Conservation (phyloP, 2,888 invertebrate species). For the Xanthia icteritia region DNA sequence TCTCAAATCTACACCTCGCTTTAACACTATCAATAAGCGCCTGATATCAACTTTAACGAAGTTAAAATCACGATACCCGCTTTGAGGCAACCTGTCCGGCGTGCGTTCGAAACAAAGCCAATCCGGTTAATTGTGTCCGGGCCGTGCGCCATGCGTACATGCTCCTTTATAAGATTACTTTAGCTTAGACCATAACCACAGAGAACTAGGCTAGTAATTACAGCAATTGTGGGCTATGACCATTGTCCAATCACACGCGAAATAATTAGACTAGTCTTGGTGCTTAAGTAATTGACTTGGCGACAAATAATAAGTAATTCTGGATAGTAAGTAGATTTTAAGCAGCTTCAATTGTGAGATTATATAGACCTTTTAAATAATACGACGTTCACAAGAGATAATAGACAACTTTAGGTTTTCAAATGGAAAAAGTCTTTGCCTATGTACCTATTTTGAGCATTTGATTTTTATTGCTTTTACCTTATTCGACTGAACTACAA, state of each 20-base stretch:
- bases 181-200: slow-evolving; percentile 52
- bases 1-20: neutral
- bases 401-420: neutral
- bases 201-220: slow-evolving; percentile 56
- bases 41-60: slow-evolving; percentile 22
- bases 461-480: neutral
- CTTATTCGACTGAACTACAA: neutral
- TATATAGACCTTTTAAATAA: neutral
- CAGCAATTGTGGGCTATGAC: slow-evolving; percentile 47
- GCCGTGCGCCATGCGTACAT: neutral
- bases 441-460: no score
- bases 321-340: neutral
- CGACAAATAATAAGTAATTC: slow-evolving; percentile 14
- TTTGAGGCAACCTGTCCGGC: slow-evolving; percentile 4
- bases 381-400: neutral
- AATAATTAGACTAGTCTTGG: slow-evolving; percentile 54
- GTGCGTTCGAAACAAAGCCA: slow-evolving; percentile 20
- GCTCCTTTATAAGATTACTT: slow-evolving; percentile 52
- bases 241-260: slow-evolving; percentile 59
- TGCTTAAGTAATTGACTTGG: slow-evolving; percentile 37
- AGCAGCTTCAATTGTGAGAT: neutral
- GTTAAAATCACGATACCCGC: slow-evolving; percentile 24
- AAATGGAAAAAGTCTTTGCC: neutral
- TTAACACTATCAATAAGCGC: slow-evolving; percentile 3
- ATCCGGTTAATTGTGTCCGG: slow-evolving; percentile 21